These are phyloP conservation scores for Dyspetes luteomarginatus DNA, from an alignment of 2,888 invertebrate genomes.

Conservation along the genomic window DNA sequence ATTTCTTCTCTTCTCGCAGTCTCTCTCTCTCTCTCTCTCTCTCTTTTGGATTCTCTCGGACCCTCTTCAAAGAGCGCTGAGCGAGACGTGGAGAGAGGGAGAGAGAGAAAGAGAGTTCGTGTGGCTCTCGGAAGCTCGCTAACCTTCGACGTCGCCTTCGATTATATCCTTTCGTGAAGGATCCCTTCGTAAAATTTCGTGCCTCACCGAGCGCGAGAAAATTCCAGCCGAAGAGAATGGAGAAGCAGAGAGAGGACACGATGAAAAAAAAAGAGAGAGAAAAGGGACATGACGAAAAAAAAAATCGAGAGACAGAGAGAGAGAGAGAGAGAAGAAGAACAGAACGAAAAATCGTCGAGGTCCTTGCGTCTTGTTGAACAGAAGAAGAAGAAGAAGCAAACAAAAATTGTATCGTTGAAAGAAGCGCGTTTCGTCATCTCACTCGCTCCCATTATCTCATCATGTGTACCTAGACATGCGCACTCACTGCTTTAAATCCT, in stretches of 20 bases:
- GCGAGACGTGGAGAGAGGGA: not conserved
- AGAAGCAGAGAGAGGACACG: constrained; percentile 29
- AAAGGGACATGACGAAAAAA: constrained; percentile 50
- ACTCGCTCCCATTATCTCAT: constrained; percentile 24
- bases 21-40: constrained; percentile 3
- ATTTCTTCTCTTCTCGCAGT: constrained; percentile 17
- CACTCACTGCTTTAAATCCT: constrained; percentile 33
- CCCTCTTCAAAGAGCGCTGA: constrained; percentile 32
- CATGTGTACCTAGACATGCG: constrained; percentile 26
- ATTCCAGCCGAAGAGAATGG: constrained; percentile 39
- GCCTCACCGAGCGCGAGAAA: constrained; percentile 49
- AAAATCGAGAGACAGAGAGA: constrained; percentile 18
- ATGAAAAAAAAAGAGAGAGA: constrained; percentile 34
- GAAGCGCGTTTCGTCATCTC: constrained; percentile 46
- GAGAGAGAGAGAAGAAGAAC: constrained; percentile 36
- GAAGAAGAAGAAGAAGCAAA: constrained; percentile 38
- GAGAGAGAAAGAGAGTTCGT: constrained; percentile 15
- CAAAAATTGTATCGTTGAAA: constrained; percentile 53
- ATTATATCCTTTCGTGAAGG: constrained; percentile 59
- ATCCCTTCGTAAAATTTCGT: constrained; percentile 46
- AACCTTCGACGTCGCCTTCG: constrained; percentile 60
- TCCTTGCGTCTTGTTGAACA: constrained; percentile 1
- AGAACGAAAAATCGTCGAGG: constrained; percentile 38
- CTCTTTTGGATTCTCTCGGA: constrained; percentile 17
- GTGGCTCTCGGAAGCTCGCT: constrained; percentile 46